These are phyloP conservation scores for Bucorvus abyssinicus DNA, from an alignment of 2,797 vertebrate genomes.

Conservation along the genomic window DNA sequence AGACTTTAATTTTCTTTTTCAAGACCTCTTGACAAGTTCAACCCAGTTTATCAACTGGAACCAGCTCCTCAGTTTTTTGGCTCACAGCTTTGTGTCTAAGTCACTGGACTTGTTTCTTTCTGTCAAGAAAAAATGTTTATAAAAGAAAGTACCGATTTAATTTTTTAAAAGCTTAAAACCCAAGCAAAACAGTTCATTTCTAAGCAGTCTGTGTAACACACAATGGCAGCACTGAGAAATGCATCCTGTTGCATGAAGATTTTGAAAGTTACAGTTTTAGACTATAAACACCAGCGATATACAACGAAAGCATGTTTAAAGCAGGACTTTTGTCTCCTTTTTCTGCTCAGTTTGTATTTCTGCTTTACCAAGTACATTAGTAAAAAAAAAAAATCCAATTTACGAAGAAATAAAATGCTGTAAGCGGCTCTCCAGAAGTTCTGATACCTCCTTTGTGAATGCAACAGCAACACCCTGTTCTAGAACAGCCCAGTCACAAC, in stretches of 20 bases:
- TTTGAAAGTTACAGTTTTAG: background rate
- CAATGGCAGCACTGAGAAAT: background rate
- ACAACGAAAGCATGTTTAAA: background rate
- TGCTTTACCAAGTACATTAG: background rate
- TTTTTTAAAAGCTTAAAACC: background rate
- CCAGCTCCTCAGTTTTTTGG: background rate
- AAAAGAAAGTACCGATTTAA: background rate
- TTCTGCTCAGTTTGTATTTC: background rate
- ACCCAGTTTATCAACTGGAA: background rate
- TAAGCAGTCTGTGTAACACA: background rate
- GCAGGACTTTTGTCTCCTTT: background rate
- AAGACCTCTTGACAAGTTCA: background rate
- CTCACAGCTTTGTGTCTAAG: background rate
- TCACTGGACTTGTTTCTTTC: background rate
- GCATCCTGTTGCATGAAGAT: background rate
- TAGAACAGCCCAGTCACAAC: background rate
- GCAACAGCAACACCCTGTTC: background rate
- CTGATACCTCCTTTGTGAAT: accelerated
- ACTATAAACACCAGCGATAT: background rate
- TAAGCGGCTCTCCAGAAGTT: background rate
- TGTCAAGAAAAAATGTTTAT: background rate
- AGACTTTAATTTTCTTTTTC: background rate
- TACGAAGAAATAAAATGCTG: background rate
- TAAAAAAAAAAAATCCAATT: background rate
- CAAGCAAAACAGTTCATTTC: background rate